Percentiles rank a stretch among this genome's conserved stretches.
Evolutionary conservation across 2,888 invertebrate genomes (phyloP).

Genomic region (Linnaemya vulpina): DNA sequence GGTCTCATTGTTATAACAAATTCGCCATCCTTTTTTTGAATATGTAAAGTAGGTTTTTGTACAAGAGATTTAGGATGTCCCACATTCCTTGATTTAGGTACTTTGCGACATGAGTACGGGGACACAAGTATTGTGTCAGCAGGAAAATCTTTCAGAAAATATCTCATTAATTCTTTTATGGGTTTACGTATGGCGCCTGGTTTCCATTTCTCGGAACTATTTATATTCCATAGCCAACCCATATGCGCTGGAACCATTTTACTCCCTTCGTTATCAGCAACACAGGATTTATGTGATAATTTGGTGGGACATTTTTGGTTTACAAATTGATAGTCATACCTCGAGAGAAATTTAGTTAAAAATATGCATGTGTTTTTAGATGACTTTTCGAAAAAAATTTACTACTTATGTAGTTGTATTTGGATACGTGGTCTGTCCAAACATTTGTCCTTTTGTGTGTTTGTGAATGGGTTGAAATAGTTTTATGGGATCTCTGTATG

Average conservation of each 20-base stretch:
- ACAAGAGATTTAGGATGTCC: slow-evolving; percentile 73
- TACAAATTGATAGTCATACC: slow-evolving; percentile 73
- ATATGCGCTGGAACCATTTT: slow-evolving; percentile 86
- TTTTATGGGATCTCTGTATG: too few relatives aligned
- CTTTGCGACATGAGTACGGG: slow-evolving; percentile 76
- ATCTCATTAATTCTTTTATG: slow-evolving; percentile 80
- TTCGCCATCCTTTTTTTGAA: slow-evolving; percentile 87
- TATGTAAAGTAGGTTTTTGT: slow-evolving; percentile 86
- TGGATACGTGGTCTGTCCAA: too few relatives aligned
- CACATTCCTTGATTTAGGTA: slow-evolving; percentile 80
- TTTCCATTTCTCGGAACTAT: slow-evolving; percentile 79
- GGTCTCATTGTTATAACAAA: slow-evolving; percentile 88
- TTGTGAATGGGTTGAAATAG: too few relatives aligned
- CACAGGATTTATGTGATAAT: slow-evolving; percentile 85
- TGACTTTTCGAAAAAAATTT: too few relatives aligned
- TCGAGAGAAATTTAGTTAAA: slow-evolving; percentile 41
- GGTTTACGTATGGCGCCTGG: slow-evolving; percentile 81
- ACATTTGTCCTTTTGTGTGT: too few relatives aligned
- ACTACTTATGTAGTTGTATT: too few relatives aligned
- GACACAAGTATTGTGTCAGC: slow-evolving; percentile 79
- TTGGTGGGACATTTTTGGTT: slow-evolving; percentile 81
- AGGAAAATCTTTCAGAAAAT: slow-evolving; percentile 81
- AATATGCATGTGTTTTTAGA: too few relatives aligned
- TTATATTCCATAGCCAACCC: slow-evolving; percentile 87
- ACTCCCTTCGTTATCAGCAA: slow-evolving; percentile 84